phyloP scores from a whole-genome alignment of 2,888 invertebrate genomes.

The Hydriomena furcata region DNA sequence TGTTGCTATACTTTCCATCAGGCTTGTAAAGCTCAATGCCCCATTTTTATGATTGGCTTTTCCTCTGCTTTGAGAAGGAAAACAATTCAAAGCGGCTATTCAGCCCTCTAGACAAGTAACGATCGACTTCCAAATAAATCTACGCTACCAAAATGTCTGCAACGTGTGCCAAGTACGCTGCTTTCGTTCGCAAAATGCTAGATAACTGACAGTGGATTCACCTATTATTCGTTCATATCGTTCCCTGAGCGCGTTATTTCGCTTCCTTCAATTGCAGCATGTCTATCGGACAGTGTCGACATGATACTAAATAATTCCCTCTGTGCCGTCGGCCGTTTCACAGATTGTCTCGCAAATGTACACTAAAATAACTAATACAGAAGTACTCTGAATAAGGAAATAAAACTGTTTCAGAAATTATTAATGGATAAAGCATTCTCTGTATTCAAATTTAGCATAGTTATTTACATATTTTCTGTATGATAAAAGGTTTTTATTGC shows the following conservation, averaged over 20 bases:
- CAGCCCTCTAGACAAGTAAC: background rate
- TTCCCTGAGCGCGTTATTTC: background rate
- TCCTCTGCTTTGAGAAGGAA: background rate
- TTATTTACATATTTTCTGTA: too few relatives aligned
- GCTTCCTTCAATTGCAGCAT: background rate
- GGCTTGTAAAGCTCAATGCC: slow-evolving; percentile 1
- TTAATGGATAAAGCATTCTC: slow-evolving; percentile 6
- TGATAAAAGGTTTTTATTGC: too few relatives aligned
- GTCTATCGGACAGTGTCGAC: slow-evolving; percentile 5
- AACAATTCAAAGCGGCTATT: background rate
- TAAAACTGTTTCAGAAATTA: slow-evolving; percentile 20
- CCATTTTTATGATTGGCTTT: slow-evolving; percentile 3
- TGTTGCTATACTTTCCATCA: slow-evolving; percentile 4
- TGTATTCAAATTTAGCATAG: background rate
- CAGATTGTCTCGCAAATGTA: slow-evolving; percentile 23
- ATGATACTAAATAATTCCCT: slow-evolving; percentile 28
- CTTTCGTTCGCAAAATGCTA: too few relatives aligned
- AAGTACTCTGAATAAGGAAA: slow-evolving; percentile 5
- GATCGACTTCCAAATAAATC: too few relatives aligned
- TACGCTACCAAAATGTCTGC: too few relatives aligned
- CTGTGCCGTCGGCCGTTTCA: slow-evolving; percentile 9
- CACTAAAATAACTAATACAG: slow-evolving; percentile 26
- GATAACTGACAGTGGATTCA: too few relatives aligned
- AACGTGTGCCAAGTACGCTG: too few relatives aligned
- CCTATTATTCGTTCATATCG: too few relatives aligned